Evolutionary conservation across 2,113 vertebrate genomes (phyloP), one percentile per base, ranked within the genome.

Genomic region (Tetrao urogallus): DNA sequence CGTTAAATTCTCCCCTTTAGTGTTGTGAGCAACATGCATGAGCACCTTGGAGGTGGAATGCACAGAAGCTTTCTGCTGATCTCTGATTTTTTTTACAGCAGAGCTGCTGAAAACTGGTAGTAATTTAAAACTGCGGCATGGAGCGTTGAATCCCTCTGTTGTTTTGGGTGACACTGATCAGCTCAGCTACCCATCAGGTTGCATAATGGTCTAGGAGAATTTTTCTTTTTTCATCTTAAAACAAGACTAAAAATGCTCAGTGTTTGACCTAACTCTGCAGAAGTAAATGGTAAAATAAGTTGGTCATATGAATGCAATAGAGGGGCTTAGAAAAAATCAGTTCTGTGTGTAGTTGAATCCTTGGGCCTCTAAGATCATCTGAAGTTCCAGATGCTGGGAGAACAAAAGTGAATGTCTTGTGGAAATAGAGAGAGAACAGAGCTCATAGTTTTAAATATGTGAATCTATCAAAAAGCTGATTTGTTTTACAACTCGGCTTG

Each of bases 1-100:
- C 78, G 88, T 90, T 83, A 86, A 79, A 28, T n/a, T 77, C 24
- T 40, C 75, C 90, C 34, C 50, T 79, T 90, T n/a, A 83, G 36
- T 24, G 16, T 30, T 72, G 56, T 80, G 67, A 76, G 40, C 43
- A 82, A 13, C 21, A 38, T 17, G 25, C 11, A 54, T 10, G 0
- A 7, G 10, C 7, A 45, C 50, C 56, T 71, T 57, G 50, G 56
- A 92, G 60, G 24, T 24, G 30, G 72, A 83, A 66, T 0, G 1
- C 60, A 48, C 66, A 9, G 75, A 81, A 75, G 38, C 9, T 8
- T 82, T 80, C n/a, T 90, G 93, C 76, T 88, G 71, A 89, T 89
- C 16, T 18, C 54, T 69, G 83, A 54, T 63, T 83, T 90, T 38
- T 40, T 77, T 52, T 57, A 54, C 8, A 66, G 69, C 22, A 52